Evolutionary conservation across 2,797 vertebrate species (phyloP).

Genomic region (Melanotaenia maccullochi): DNA sequence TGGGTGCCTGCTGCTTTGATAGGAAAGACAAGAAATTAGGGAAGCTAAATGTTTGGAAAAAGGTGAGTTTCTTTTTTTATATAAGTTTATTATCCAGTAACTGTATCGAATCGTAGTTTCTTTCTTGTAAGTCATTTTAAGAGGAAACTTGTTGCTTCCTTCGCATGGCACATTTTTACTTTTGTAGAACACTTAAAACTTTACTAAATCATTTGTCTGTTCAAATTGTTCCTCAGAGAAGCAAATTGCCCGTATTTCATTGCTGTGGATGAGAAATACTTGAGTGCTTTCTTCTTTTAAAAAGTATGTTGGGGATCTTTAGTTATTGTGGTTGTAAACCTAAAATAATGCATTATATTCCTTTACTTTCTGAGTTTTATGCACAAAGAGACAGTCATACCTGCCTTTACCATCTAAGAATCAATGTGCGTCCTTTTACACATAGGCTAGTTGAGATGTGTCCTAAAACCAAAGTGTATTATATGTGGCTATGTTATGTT

Average conservation of each 20-base stretch:
- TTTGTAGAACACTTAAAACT: neutral
- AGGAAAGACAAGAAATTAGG: constrained; percentile 84
- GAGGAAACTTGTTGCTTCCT: neutral
- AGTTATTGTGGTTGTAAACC: neutral
- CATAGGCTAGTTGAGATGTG: neutral
- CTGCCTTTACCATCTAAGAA: neutral
- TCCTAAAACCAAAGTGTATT: neutral
- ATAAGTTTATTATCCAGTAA: neutral
- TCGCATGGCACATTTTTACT: neutral
- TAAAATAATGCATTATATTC: neutral
- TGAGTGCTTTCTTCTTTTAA: neutral
- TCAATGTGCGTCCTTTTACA: neutral
- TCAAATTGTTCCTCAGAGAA: neutral
- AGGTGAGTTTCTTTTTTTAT: constrained; percentile 71
- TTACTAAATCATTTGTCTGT: neutral
- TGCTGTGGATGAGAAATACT: neutral
- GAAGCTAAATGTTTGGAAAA: constrained; percentile 82
- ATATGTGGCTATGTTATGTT: neutral
- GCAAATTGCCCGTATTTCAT: neutral
- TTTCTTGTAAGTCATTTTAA: neutral
- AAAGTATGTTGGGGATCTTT: neutral
- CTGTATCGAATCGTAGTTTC: neutral
- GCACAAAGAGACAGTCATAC: neutral
- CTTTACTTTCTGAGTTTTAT: neutral
- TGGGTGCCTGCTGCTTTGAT: constrained; percentile 86